Percentiles rank a stretch among this genome's conserved stretches.
Conservation (phyloP, 2,888 invertebrate species). For the Muscina levida region DNA sequence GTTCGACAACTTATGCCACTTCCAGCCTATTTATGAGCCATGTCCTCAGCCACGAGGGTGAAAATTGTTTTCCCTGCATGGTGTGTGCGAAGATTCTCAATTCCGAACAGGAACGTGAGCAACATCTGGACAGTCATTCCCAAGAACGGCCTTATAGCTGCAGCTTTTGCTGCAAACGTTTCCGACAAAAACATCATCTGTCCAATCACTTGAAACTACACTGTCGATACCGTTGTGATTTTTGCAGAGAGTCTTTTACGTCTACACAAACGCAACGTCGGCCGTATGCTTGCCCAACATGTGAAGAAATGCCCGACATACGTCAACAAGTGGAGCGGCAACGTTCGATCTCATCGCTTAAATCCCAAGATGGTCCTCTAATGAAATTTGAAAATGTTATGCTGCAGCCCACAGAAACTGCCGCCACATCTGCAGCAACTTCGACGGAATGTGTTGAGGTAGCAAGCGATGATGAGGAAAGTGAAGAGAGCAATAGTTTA, state of each 20-base stretch:
- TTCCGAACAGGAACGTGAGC: slow-evolving; percentile 70
- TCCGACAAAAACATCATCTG: slow-evolving; percentile 71
- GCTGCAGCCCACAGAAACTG: background rate
- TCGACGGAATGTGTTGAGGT: slow-evolving; percentile 62
- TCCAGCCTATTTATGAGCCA: slow-evolving; percentile 71
- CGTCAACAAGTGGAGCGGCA: slow-evolving; percentile 58
- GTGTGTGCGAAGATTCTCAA: slow-evolving; percentile 70
- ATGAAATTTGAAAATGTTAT: slow-evolving; percentile 62
- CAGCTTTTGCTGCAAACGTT: slow-evolving; percentile 71
- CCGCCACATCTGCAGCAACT: slow-evolving; percentile 19
- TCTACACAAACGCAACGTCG: slow-evolving; percentile 71
- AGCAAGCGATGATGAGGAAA: slow-evolving; percentile 44
- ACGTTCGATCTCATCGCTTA: slow-evolving; percentile 47
- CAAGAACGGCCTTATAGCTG: slow-evolving; percentile 81
- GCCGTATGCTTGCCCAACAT: slow-evolving; percentile 70
- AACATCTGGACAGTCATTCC: slow-evolving; percentile 80
- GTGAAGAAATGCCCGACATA: slow-evolving; percentile 66
- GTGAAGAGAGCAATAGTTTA: slow-evolving; percentile 49
- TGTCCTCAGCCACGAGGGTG: slow-evolving; percentile 70
- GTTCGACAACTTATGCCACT: slow-evolving; percentile 79
- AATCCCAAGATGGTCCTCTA: slow-evolving; percentile 54
- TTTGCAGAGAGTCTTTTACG: slow-evolving; percentile 70
- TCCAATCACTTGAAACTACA: slow-evolving; percentile 72
- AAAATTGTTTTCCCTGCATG: slow-evolving; percentile 70
- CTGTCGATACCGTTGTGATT: slow-evolving; percentile 71